Evolutionary conservation across 2,888 invertebrate genomes (phyloP), one percentile per base, ranked within the genome.

Genomic region (Cenopis cana): DNA sequence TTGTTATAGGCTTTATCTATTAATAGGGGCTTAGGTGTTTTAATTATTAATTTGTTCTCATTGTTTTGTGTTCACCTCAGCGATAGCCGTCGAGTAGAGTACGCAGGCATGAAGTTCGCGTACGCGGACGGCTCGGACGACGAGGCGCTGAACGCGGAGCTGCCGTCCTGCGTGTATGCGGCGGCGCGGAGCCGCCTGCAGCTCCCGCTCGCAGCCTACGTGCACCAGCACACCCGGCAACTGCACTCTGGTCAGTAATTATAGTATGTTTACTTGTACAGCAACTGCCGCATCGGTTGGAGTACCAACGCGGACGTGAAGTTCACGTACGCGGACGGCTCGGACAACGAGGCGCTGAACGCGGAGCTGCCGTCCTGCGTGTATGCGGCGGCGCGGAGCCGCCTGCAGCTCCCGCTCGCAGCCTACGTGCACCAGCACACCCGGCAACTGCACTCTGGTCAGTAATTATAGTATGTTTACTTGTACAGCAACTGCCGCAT

Each of bases 161-260:
- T 97, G 76, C 97, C 97, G 0, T 97, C 97, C 52, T 97, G 97
- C 86, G 96, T 97, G 70, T 97, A 97, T 86, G 97, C 87, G 77
- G 95, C 88, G 77, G 96, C 92, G 74, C 94, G 87, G 78, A 85
- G 85, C 12, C 79, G 93, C 69, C 82, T 91, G 61, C 90, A 90
- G 79, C 80, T 93, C 69, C 89, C 93, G 0, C 81, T 93, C 0
- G 91, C 92, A 0, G 93, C 93, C 3, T 93, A 93, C 77, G 92
- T 93, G 8, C 93, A 94, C 71, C 91, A 93, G 74, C 93, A 93
- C 77, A 81, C 88, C 38, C 81, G 93, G 41, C 89, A 91, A 67
- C 74, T 93, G 65, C 93, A 92, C 74, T 79, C 89, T 81, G 93
- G 93, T 90, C n/a, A n/a, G n/a, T 72, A 68, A 33, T 55, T 24